Evolutionary conservation across 2,888 invertebrate species (phyloP).

Genomic region (Plagodis pulveraria): DNA sequence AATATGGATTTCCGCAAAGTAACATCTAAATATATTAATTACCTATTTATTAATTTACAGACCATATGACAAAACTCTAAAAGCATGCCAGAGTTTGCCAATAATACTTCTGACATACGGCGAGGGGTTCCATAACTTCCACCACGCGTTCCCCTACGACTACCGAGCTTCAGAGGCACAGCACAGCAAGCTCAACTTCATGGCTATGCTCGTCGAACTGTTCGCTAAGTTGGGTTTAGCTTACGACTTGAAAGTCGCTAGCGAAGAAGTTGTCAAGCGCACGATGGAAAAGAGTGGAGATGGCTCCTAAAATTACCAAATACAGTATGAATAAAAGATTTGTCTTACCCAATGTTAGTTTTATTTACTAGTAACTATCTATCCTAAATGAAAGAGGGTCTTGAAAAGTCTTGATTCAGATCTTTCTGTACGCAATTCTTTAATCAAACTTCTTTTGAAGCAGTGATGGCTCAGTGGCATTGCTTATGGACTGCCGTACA

Average conservation of each 20-base stretch:
- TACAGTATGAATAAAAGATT: no score
- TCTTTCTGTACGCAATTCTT: no score
- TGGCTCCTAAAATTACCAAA: background rate
- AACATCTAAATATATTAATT: no score
- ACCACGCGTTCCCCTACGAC: slow-evolving; percentile 10
- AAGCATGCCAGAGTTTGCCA: background rate
- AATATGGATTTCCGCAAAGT: no score
- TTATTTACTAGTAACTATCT: no score
- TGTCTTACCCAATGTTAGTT: no score
- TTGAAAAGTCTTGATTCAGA: no score
- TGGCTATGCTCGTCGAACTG: slow-evolving; percentile 1
- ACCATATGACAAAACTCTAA: slow-evolving; percentile 1
- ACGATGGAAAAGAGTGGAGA: background rate
- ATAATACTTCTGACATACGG: slow-evolving; percentile 3
- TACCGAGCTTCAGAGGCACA: slow-evolving; percentile 2
- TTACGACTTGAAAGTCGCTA: slow-evolving; percentile 4
- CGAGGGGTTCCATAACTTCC: slow-evolving; percentile 11
- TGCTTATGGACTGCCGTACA: no score
- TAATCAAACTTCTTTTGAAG: no score
- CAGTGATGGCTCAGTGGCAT: no score
- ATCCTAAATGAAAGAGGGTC: no score
- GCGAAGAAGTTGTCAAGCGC: background rate
- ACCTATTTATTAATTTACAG: background rate
- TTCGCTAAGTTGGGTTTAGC: slow-evolving; percentile 9
- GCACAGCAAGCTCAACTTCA: slow-evolving; percentile 1